Evolutionary conservation across 2,888 invertebrate species (phyloP), one percentile per base, ranked within the genome.

Genomic region (Drosophila paranaensis): DNA sequence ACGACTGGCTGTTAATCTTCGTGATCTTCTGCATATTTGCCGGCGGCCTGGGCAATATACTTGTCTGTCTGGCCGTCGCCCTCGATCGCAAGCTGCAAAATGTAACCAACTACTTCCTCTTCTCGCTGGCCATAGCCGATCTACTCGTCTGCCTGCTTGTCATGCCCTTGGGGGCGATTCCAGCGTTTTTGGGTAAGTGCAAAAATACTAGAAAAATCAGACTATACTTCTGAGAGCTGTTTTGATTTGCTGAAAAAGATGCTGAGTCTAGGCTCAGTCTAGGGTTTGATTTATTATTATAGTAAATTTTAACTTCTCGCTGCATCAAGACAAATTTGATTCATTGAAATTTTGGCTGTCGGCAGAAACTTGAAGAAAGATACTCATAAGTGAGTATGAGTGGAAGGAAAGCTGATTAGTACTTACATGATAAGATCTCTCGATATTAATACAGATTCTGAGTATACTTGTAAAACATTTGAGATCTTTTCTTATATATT

Each of bases 161-260:
- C 64, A 99, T 99, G 98, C 98, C 98, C 5, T 94, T 98, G 92
- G 97, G 97, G 70, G 98, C 98, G 42, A 96, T 98, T 86, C 97
- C 97, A 35, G 98, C 98, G 91, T 97, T 98, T 93, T 94, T 97
- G 90, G 98, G 98, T 98, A 92, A 96, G 97, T 91, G 40, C 20
- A 20, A 20, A 27, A 27, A 27, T 2, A 2, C 4, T 27, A 27
- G 4, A 27, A 6, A 6, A 43, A 11, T 20, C 43, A 9, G 42
- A 16, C 42, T 42, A n/a, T n/a, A 40, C 8, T 40, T 40, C n/a
- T 40, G n/a, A 1, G 3, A 42, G 16, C n/a, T 42, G 9, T 42
- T 42, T 40, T n/a, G 8, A n/a, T 14, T 0, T 2, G 40, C 40
- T 40, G n/a, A n/a, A 40, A n/a, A 14, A 5, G 14, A 14, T 14